Conservation (phyloP, 2,888 invertebrate genomes). For the Nomada fabriciana region DNA sequence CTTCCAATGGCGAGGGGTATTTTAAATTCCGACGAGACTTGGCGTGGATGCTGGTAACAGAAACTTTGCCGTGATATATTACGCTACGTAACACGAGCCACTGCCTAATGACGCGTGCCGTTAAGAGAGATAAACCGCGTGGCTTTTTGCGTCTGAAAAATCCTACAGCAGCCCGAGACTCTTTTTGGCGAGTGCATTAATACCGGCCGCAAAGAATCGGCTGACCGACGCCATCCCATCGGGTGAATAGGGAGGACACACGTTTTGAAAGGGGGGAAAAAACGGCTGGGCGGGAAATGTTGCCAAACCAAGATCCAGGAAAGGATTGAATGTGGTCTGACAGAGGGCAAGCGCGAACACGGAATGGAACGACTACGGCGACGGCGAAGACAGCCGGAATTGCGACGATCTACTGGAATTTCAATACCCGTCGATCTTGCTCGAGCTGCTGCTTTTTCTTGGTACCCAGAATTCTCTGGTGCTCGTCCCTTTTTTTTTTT, state of each 20-base stretch:
- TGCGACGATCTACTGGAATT: slow-evolving; percentile 63
- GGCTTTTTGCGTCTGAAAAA: slow-evolving; percentile 37
- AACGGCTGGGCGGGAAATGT: neutral
- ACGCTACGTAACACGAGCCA: slow-evolving; percentile 26
- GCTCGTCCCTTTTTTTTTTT: slow-evolving; percentile 33
- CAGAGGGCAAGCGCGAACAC: neutral
- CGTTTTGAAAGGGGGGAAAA: slow-evolving; percentile 16
- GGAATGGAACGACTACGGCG: neutral
- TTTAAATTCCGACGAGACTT: slow-evolving; percentile 11
- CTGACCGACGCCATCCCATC: slow-evolving; percentile 14
- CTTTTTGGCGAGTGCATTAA: slow-evolving; percentile 31
- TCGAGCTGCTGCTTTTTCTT: slow-evolving; percentile 29
- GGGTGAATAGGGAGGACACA: neutral
- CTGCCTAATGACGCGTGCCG: slow-evolving; percentile 58
- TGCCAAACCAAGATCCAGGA: slow-evolving; percentile 14
- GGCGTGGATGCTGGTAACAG: neutral
- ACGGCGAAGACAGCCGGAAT: neutral
- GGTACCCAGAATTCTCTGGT: neutral
- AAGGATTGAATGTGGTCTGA: neutral
- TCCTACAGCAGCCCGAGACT: slow-evolving; percentile 32
- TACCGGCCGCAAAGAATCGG: slow-evolving; percentile 38
- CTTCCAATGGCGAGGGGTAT: neutral
- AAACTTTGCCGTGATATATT: slow-evolving; percentile 32
- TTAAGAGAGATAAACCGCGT: slow-evolving; percentile 53
- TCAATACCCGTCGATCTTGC: slow-evolving; percentile 71